Conservation (phyloP, 2,888 invertebrate genomes). For the Eugnorisma glareosa region DNA sequence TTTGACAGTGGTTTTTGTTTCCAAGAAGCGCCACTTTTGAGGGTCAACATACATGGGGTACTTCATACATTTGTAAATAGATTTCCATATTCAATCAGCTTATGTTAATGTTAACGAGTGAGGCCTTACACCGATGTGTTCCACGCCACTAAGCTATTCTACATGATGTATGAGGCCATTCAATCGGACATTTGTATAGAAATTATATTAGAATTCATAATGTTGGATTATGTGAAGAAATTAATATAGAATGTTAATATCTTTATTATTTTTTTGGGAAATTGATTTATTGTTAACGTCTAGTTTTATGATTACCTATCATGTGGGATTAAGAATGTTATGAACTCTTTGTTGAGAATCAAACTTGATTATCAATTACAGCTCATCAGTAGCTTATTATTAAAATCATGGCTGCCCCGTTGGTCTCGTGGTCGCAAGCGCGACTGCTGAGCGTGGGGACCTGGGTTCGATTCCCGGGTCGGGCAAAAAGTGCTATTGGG, state of each 20-base stretch:
- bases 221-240: conserved; percentile 20
- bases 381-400: not conserved
- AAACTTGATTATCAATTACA: not conserved
- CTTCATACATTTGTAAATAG: conserved; percentile 5
- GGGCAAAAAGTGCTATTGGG: too few species aligned
- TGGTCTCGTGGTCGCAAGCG: too few species aligned
- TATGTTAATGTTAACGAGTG: conserved; percentile 46
- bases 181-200: conserved; percentile 12
- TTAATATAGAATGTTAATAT: conserved; percentile 36
- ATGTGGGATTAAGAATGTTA: not conserved
- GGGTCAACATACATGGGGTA: not conserved
- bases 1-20: not conserved
- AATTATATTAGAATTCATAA: conserved; percentile 38
- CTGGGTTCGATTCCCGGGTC: too few species aligned
- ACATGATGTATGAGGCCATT: conserved; percentile 40
- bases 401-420: too few species aligned
- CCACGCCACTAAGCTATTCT: conserved; percentile 13
- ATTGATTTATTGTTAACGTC: conserved; percentile 14
- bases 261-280: conserved; percentile 19
- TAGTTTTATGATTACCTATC: conserved; percentile 16
- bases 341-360: not conserved
- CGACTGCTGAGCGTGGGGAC: too few species aligned
- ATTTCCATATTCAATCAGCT: conserved; percentile 54
- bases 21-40: too few species aligned
- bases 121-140: conserved; percentile 3